A percentile compares a stretch with the other conserved stretches of the same genome.
phyloP scores from a whole-genome alignment of 2,113 vertebrate genomes.

The Boleophthalmus pectinirostris region DNA sequence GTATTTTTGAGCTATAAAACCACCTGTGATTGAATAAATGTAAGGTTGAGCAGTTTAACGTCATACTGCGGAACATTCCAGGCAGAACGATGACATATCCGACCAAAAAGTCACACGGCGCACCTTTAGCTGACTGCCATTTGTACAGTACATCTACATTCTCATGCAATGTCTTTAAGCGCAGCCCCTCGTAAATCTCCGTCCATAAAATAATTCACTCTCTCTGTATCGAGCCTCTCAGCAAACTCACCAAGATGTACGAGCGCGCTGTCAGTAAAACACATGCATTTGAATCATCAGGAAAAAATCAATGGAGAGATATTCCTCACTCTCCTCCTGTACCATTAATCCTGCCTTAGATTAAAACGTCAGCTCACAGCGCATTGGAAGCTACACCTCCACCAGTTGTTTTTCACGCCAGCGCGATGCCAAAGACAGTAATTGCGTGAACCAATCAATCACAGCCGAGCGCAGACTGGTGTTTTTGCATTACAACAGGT shows the following conservation, averaged over 20 bases:
- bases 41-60: no score
- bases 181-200: slow-evolving; percentile 10
- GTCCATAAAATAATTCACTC: slow-evolving; percentile 23
- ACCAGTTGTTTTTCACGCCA: slow-evolving; percentile 59
- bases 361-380: slow-evolving; percentile 69
- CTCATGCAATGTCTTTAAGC: neutral
- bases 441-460: slow-evolving; percentile 75
- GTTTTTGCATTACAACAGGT: slow-evolving; percentile 77
- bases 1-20: no score
- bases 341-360: slow-evolving; percentile 72
- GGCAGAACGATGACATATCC: no score
- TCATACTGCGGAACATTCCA: no score
- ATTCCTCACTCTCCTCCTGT: slow-evolving; percentile 57
- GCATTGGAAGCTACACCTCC: slow-evolving; percentile 8
- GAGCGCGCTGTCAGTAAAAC: slow-evolving; percentile 62
- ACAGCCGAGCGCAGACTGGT: slow-evolving; percentile 49
- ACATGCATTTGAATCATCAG: slow-evolving; percentile 66
- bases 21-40: no score
- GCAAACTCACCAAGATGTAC: slow-evolving; percentile 41
- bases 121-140: neutral
- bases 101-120: no score
- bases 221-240: slow-evolving; percentile 13
- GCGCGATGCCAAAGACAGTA: slow-evolving; percentile 61
- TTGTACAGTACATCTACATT: neutral
- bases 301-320: slow-evolving; percentile 66